Conservation (phyloP, 2,113 vertebrate species). For the Lontra canadensis region DNA sequence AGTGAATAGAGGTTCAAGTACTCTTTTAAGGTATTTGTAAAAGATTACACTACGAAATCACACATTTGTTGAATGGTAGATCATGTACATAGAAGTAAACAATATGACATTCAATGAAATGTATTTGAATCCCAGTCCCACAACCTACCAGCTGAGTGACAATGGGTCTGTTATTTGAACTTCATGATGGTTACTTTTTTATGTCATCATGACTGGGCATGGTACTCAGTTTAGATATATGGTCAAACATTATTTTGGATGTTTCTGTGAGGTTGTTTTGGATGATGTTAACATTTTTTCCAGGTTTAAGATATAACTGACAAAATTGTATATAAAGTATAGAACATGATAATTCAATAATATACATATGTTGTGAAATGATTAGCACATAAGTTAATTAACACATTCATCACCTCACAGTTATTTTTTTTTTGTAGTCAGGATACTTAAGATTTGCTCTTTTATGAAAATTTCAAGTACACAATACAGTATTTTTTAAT, state of each 20-base stretch:
- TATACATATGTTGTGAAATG: neutral
- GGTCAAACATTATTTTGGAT: neutral
- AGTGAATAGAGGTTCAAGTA: neutral
- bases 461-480: neutral
- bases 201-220: neutral
- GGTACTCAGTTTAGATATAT: neutral
- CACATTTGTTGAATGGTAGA: neutral
- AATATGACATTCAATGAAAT: neutral
- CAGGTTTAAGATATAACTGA: neutral
- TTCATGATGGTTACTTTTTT: neutral
- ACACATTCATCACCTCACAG: neutral
- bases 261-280: neutral
- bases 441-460: neutral
- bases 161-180: neutral
- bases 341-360: neutral
- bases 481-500: neutral
- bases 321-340: neutral
- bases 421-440: neutral
- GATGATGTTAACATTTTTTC: neutral
- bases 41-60: neutral
- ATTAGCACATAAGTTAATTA: neutral
- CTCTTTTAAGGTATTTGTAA: conserved; percentile 8
- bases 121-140: neutral
- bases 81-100: neutral
- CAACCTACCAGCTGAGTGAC: neutral